Evolutionary conservation across 2,888 invertebrate genomes (phyloP).

Genomic region (Drosophila ustulata): DNA sequence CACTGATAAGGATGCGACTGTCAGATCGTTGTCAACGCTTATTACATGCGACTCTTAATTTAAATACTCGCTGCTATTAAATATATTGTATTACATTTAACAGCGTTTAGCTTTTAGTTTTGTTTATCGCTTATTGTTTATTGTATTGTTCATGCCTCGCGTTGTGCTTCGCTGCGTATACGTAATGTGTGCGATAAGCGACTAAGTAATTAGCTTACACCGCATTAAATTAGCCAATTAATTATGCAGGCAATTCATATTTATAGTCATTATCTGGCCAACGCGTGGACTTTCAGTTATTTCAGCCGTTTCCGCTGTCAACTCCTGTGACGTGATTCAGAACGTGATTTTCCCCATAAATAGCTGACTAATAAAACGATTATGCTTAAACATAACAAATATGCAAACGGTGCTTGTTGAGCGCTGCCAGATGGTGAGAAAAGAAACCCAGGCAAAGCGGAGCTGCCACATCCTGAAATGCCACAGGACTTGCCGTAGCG

Average conservation of each 20-base stretch:
- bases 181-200: slow-evolving; percentile 53
- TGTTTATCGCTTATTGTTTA: slow-evolving; percentile 13
- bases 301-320: not conserved
- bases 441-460: not conserved
- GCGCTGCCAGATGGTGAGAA: not conserved
- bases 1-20: slow-evolving; percentile 11
- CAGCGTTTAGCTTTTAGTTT: slow-evolving; percentile 56
- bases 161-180: slow-evolving; percentile 63
- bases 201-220: slow-evolving; percentile 45
- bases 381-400: not conserved
- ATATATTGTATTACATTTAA: slow-evolving; percentile 45
- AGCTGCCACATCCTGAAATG: not conserved
- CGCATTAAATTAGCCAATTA: slow-evolving; percentile 40
- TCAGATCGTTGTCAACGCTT: not conserved
- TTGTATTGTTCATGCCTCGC: slow-evolving; percentile 9
- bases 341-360: slow-evolving; percentile 32
- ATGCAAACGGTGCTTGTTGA: not conserved
- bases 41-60: slow-evolving; percentile 5
- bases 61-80: slow-evolving; percentile 6
- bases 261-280: not conserved
- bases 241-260: slow-evolving; percentile 26
- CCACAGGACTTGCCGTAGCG: not conserved
- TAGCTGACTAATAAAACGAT: slow-evolving; percentile 15
- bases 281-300: slow-evolving; percentile 2
- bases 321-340: slow-evolving; percentile 38